Conservation (phyloP, 2,113 vertebrate species). For the Labrus mixtus region DNA sequence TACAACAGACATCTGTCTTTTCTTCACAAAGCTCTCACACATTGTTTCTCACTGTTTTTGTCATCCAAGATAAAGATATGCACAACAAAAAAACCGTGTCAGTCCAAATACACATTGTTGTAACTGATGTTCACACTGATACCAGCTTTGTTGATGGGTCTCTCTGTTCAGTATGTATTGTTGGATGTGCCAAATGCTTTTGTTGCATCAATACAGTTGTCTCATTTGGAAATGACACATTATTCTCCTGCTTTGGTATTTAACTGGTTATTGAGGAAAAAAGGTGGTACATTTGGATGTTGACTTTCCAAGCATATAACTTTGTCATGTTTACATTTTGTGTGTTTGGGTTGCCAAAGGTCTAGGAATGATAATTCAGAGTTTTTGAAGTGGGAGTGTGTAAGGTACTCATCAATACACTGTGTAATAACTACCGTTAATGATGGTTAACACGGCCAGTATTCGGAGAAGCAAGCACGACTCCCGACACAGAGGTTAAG, state of each 20-base stretch:
- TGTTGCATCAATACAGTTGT: not conserved
- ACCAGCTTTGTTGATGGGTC: slow-evolving; percentile 7
- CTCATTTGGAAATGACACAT: not conserved
- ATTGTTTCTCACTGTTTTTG: slow-evolving; percentile 54
- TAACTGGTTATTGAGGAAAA: not conserved
- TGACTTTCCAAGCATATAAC: too few species aligned
- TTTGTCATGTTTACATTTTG: too few species aligned
- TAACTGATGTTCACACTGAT: slow-evolving; percentile 21
- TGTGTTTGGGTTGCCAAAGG: too few species aligned
- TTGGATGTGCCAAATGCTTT: not conserved
- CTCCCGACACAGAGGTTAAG: too few species aligned
- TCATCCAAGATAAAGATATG: slow-evolving; percentile 31
- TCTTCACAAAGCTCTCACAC: slow-evolving; percentile 42
- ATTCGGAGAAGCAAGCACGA: too few species aligned
- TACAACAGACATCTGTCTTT: slow-evolving; percentile 34
- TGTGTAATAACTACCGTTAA: too few species aligned
- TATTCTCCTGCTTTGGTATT: not conserved
- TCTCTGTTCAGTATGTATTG: not conserved
- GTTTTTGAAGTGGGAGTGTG: too few species aligned
- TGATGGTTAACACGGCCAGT: too few species aligned
- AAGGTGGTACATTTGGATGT: not conserved
- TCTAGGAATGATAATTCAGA: too few species aligned
- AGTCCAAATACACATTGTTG: slow-evolving; percentile 19
- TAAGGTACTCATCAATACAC: too few species aligned
- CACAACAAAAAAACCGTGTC: slow-evolving; percentile 20